phyloP scores from a whole-genome alignment of 2,797 vertebrate species.

The Rhinatrema bivittatum region DNA sequence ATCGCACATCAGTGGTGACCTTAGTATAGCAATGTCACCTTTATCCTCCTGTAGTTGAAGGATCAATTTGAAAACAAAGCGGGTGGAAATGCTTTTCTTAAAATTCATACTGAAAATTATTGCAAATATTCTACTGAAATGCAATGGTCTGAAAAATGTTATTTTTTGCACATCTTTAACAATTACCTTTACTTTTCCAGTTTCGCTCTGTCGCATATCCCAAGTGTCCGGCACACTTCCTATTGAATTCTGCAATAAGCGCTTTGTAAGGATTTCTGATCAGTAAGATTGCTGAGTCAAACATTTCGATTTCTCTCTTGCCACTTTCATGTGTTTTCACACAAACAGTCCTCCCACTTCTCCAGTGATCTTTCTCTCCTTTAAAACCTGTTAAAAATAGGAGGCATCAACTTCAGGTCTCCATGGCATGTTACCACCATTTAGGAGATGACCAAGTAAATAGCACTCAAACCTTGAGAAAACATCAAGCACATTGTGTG shows the following conservation, averaged over 20 bases:
- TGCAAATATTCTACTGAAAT: no score
- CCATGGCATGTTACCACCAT: no score
- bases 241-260: constrained; percentile 89
- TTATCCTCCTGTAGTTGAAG: no score
- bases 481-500: no score
- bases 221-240: constrained; percentile 91
- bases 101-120: no score
- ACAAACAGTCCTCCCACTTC: constrained; percentile 87
- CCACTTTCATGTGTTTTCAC: constrained; percentile 96
- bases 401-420: not conserved
- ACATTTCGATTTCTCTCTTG: constrained; percentile 87
- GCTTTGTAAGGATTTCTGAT: constrained; percentile 91
- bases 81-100: no score
- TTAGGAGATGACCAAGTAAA: no score
- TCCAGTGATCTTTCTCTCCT: constrained; percentile 97
- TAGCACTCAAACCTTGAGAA: no score
- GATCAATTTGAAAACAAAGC: no score
- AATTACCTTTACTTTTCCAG: constrained; percentile 85
- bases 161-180: not conserved
- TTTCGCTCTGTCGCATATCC: constrained; percentile 84
- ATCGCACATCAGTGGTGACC: no score
- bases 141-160: not conserved
- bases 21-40: no score
- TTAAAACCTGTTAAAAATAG: constrained; percentile 77
- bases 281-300: constrained; percentile 82